Evolutionary conservation across 2,797 vertebrate species (phyloP).

Genomic region (Acanthurus lineatus): DNA sequence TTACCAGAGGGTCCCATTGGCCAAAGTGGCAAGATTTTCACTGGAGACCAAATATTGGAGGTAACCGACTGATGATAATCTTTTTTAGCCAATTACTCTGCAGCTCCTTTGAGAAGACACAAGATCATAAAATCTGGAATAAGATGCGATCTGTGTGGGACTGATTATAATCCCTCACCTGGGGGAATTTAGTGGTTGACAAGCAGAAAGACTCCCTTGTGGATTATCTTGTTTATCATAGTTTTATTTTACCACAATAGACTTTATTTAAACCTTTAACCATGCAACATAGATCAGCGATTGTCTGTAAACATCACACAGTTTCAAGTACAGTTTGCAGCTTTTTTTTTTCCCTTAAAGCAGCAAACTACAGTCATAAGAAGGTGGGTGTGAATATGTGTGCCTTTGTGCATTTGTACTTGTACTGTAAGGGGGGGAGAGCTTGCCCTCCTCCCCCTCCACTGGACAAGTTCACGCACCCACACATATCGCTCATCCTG

Average conservation of each 20-base stretch:
- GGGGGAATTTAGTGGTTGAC: background rate
- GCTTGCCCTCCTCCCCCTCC: constrained; percentile 33
- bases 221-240: background rate
- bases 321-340: constrained; percentile 12
- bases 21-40: constrained; percentile 88
- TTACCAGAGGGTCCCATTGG: constrained; percentile 94
- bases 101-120: constrained; percentile 4
- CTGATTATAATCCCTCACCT: constrained; percentile 15
- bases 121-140: background rate
- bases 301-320: constrained; percentile 11
- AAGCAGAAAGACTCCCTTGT: background rate
- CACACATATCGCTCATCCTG: constrained; percentile 51
- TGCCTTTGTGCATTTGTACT: constrained; percentile 37
- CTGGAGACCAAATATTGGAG: constrained; percentile 93
- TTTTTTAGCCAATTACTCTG: background rate
- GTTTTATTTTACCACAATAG: constrained; percentile 1
- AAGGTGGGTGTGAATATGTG: constrained; percentile 32
- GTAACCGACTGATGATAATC: constrained; percentile 75
- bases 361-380: constrained; percentile 29
- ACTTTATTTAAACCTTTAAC: constrained; percentile 2
- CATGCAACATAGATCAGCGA: background rate
- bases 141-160: background rate
- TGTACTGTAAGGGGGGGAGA: constrained; percentile 18
- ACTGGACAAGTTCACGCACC: constrained; percentile 49
- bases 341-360: constrained; percentile 38